Percentiles rank a stretch among this genome's conserved stretches.
Evolutionary conservation across 2,888 invertebrate species (phyloP).

Genomic region (Invenusta paracnida): DNA sequence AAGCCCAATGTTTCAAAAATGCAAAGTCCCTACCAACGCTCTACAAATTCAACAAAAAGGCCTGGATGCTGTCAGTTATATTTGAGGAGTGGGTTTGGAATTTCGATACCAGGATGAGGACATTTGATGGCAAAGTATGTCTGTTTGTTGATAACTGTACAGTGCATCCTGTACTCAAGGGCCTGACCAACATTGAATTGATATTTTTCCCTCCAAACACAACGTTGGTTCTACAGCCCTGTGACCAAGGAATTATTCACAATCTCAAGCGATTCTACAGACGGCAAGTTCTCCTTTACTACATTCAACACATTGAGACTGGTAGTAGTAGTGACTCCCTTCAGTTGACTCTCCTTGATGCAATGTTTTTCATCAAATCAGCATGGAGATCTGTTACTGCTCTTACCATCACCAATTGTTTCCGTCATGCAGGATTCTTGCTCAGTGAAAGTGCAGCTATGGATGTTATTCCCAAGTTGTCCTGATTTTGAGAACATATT

Average conservation of each 20-base stretch:
- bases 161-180: not conserved
- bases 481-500: not conserved
- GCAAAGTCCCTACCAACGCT: conserved; percentile 21
- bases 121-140: not conserved
- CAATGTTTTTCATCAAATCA: not conserved
- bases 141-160: conserved; percentile 28
- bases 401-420: conserved; percentile 15
- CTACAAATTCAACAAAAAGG: conserved; percentile 45
- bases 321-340: not conserved
- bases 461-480: not conserved
- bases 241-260: conserved; percentile 48
- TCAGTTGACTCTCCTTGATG: conserved; percentile 30
- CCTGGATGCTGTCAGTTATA: conserved; percentile 46
- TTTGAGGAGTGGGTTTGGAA: conserved; percentile 44
- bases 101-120: conserved; percentile 22
- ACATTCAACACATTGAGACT: not conserved
- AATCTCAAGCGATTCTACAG: conserved; percentile 46
- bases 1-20: conserved; percentile 20
- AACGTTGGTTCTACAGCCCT: conserved; percentile 47
- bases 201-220: conserved; percentile 47
- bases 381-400: not conserved
- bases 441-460: not conserved
- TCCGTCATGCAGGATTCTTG: conserved; percentile 9
- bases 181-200: conserved; percentile 44
- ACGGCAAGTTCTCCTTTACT: conserved; percentile 23